Conservation (phyloP, 2,888 invertebrate species). For the Baronia brevicornis region DNA sequence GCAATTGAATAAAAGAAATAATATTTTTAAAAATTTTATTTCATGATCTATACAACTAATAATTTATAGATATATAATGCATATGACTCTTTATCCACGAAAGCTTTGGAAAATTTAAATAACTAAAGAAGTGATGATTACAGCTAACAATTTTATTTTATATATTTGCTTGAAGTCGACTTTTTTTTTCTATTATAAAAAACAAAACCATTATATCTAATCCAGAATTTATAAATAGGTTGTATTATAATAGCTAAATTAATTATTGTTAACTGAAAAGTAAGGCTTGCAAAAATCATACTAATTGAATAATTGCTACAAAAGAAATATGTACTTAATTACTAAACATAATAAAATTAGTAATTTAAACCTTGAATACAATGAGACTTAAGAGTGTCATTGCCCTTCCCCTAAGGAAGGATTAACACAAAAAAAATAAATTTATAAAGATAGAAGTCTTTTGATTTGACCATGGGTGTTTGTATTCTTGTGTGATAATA, state of each 20-base stretch:
- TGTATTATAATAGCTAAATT: too few relatives aligned
- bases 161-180: too few relatives aligned
- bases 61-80: conserved; percentile 22
- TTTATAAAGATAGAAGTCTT: too few relatives aligned
- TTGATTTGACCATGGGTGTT: too few relatives aligned
- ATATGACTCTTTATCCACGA: conserved; percentile 27
- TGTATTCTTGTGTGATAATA: conserved; percentile 15
- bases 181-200: too few relatives aligned
- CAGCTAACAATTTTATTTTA: conserved; percentile 7
- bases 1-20: neutral
- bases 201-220: too few relatives aligned
- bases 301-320: conserved; percentile 8
- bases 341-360: conserved; percentile 1
- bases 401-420: neutral
- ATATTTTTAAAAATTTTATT: conserved; percentile 9
- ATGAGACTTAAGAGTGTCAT: too few relatives aligned
- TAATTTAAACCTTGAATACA: neutral
- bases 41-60: conserved; percentile 24
- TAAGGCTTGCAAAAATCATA: too few relatives aligned
- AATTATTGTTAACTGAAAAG: too few relatives aligned
- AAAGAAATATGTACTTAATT: conserved; percentile 1
- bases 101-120: conserved; percentile 32
- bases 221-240: too few relatives aligned
- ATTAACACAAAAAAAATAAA: conserved; percentile 2
- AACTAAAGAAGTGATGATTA: too few relatives aligned